Evolutionary conservation across 1,140 invertebrate species (phyloP).

Genomic region (Linepithema humile): DNA sequence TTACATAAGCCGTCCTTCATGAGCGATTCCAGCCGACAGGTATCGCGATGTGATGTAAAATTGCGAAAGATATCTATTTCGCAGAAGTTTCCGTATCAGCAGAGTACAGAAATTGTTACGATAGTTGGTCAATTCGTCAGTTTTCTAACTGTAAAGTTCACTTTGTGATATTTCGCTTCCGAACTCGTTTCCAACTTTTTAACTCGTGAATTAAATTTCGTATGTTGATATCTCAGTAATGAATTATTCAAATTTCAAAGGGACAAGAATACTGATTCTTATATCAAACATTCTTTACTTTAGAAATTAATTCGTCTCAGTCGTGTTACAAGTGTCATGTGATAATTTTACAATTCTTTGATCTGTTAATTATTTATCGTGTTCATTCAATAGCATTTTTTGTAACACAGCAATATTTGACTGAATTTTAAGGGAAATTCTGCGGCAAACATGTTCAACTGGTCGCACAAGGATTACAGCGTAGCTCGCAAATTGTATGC

Average conservation of each 20-base stretch:
- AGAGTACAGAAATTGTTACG: neutral
- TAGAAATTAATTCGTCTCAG: too few species aligned
- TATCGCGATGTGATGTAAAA: neutral
- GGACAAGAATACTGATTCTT: too few species aligned
- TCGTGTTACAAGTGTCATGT: too few species aligned
- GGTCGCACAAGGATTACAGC: neutral
- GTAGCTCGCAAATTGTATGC: conserved; percentile 10
- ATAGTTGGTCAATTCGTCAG: too few species aligned
- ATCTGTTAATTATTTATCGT: too few species aligned
- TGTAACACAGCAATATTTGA: neutral
- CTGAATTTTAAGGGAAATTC: neutral
- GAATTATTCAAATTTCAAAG: too few species aligned
- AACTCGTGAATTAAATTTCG: neutral
- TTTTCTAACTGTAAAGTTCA: neutral
- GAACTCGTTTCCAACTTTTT: neutral
- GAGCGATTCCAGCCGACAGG: neutral
- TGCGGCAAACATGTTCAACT: neutral
- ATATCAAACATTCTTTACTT: too few species aligned
- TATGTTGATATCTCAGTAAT: too few species aligned
- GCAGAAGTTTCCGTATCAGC: neutral
- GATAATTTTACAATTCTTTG: too few species aligned
- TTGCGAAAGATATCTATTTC: neutral
- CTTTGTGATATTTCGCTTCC: neutral
- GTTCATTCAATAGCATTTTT: too few species aligned
- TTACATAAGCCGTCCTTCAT: neutral